Base-by-base conservation (phyloP, 2,113 vertebrate species). In the Orycteropus afer region DNA sequence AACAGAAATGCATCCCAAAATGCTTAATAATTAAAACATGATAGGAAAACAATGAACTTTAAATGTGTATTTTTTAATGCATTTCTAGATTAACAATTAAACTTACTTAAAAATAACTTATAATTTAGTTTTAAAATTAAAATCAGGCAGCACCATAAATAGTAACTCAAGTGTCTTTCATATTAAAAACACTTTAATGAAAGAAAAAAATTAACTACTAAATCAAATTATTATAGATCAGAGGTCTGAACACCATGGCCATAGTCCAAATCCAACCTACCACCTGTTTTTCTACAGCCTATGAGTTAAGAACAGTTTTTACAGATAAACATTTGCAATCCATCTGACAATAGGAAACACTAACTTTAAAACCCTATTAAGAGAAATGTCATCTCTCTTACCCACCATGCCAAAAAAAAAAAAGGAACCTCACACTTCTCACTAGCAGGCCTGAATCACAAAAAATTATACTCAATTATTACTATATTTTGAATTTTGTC, bases 331-430 rank as follows among this genome's bases (percentile, higher is more conserved):
- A 92, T 53, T 45, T 89, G 29, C 34, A 81, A 78, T 13, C 49
- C 18, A 94, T 77, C 29, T 89, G 20, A 86, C 49, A 11, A 79
- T 2, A 86, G 0, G 89, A 34, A 93, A 93, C n/a, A 73, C 7
- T 40, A 94, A 94, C 47, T 94, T 61, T 93, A 85, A 97, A 89
- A 14, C 45, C 37, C 47, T 91, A 63, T 78, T 95, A 91, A 57
- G 18, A 7, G 47, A 86, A 81, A 84, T 87, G 14, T 71, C 73
- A 53, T 81, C 69, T 91, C 27, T 20, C 7, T 5, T 12, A 37
- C 4, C 23, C 1, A 29, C 6, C n/a, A 71, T 9, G 59, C 23
- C 9, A 40, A 71, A 40, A 23, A 81, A 94, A 90, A 87, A 71
- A 59, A 90, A 90, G 83, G 27, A 78, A 77, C 51, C 67, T 15